phyloP scores from a whole-genome alignment of 2,888 invertebrate genomes.

The Neuroscelio doddi region DNA sequence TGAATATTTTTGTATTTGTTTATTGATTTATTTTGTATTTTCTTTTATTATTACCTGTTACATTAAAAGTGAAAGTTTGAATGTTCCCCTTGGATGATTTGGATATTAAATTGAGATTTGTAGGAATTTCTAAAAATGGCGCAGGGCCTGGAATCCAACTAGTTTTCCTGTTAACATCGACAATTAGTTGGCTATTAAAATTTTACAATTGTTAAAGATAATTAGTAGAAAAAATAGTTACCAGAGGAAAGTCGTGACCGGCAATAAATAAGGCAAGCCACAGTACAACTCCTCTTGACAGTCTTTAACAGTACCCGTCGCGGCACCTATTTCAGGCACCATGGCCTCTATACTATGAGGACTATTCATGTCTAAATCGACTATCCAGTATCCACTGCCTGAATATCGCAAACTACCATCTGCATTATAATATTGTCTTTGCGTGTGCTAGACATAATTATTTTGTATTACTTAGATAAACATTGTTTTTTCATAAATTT shows the following conservation, averaged over 20 bases:
- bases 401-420: conserved; percentile 72
- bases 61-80: conserved; percentile 72
- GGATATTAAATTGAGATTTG: conserved; percentile 73
- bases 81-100: conserved; percentile 67
- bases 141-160: conserved; percentile 76
- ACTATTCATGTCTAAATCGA: conserved; percentile 84
- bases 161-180: too few species aligned
- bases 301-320: conserved; percentile 72
- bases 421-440: conserved; percentile 76
- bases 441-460: conserved; percentile 74
- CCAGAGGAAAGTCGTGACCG: conserved; percentile 80
- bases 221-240: conserved; percentile 54
- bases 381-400: conserved; percentile 80
- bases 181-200: too few species aligned
- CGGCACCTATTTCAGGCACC: conserved; percentile 74
- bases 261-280: conserved; percentile 86
- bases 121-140: conserved; percentile 73
- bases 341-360: conserved; percentile 75
- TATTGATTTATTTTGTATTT: too few species aligned
- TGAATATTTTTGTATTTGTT: too few species aligned
- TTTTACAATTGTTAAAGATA: conserved; percentile 6
- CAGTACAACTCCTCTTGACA: conserved; percentile 82
- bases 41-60: conserved; percentile 72
- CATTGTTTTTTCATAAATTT: too few species aligned
- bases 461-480: conserved; percentile 2